Percentiles rank a stretch among this genome's conserved stretches.
Conservation (phyloP, 2,113 vertebrate species). For the Bucco capensis region DNA sequence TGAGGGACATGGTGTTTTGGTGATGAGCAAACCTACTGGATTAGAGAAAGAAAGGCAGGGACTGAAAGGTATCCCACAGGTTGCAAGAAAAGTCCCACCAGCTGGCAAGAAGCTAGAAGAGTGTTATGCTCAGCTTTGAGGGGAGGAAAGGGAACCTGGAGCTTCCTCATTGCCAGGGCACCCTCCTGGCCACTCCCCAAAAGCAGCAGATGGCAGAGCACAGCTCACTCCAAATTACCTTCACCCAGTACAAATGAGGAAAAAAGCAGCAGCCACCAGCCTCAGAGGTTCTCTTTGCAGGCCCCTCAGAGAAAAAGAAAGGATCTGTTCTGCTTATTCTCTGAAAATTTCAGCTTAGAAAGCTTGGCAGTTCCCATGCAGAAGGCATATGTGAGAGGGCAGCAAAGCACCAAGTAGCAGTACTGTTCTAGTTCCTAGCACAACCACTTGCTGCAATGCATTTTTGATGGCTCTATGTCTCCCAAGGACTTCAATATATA, state of each 20-base stretch:
- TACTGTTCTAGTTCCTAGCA: not conserved
- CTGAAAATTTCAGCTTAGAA: not conserved
- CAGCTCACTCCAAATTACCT: not conserved
- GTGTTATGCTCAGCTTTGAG: not conserved
- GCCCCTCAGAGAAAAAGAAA: not conserved
- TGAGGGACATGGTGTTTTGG: conserved; percentile 70
- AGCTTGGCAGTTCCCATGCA: not conserved
- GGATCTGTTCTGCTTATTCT: not conserved
- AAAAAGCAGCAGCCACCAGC: conserved; percentile 17
- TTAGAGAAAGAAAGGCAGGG: conserved; percentile 19
- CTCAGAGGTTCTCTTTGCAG: not conserved
- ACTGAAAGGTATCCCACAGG: conserved; percentile 49
- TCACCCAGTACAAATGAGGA: not conserved
- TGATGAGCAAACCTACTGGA: conserved; percentile 74
- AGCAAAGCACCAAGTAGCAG: not conserved
- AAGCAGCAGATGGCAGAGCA: not conserved
- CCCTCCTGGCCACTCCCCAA: not conserved
- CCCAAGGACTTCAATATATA: not conserved
- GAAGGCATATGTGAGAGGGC: not conserved
- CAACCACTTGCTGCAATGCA: not conserved
- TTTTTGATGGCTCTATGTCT: not conserved
- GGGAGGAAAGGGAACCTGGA: not conserved
- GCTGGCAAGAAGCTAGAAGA: not conserved
- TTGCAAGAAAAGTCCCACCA: conserved; percentile 1
- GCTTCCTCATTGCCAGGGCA: not conserved